Evolutionary conservation across 2,888 invertebrate species (phyloP), one percentile per base, ranked within the genome.

Genomic region (Pyrgus malvae): DNA sequence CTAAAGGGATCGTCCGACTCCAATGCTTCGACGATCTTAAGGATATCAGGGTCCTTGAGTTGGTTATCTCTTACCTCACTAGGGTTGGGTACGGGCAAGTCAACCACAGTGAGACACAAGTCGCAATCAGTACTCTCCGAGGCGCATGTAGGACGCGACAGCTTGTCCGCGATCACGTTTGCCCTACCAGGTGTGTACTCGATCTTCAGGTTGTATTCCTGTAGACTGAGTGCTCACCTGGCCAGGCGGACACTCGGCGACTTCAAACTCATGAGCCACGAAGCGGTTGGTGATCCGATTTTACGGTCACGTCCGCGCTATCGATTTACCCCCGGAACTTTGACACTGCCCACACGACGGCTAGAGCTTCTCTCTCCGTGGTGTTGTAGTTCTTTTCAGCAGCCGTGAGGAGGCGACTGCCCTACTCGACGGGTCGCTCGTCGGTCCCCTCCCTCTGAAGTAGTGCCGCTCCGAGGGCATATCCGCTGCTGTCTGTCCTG

Each of bases 341-440:
- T n/a, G n/a, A n/a, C n/a, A n/a, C n/a, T n/a, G n/a, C n/a, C n/a
- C n/a, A 62, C 1, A 65, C 62, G 0, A 62, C 61, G 0, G 62
- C 62, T 0, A 61, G 27, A 2, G 63, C 62, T 50, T 86, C 84
- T 35, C 74, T 65, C 48, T 86, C 80, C 0, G 76, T 79, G 0
- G 78, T n/a, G n/a, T n/a, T n/a, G n/a, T n/a, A n/a, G n/a, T n/a
- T n/a, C n/a, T n/a, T n/a, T n/a, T n/a, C n/a, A n/a, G n/a, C n/a
- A n/a, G n/a, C n/a, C n/a, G n/a, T n/a, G n/a, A n/a, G n/a, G n/a
- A n/a, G n/a, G n/a, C n/a, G n/a, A n/a, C n/a, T n/a, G n/a, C n/a
- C n/a, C n/a, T n/a, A n/a, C n/a, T n/a, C n/a, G n/a, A n/a, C n/a
- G n/a, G n/a, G n/a, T n/a, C n/a, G n/a, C n/a, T n/a, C n/a, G n/a